A percentile compares a stretch with the other conserved stretches of the same genome.
These are phyloP conservation scores for Alectoris magna DNA, from an alignment of 2,797 vertebrate species.

Conservation along the genomic window DNA sequence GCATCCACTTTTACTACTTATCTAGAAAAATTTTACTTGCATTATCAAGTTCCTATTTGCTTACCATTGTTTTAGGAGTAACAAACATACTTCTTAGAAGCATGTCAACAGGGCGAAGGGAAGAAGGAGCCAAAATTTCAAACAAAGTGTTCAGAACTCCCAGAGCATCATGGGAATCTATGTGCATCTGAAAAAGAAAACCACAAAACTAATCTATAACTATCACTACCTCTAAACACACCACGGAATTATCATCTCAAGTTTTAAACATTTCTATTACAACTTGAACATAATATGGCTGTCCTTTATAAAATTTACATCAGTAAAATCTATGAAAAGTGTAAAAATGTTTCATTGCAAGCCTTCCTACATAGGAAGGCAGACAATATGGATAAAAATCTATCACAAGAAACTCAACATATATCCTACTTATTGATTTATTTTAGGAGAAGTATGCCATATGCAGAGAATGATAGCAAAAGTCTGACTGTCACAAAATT, in stretches of 20 bases:
- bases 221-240: neutral
- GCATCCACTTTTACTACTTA: neutral
- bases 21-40: neutral
- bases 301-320: neutral
- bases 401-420: neutral
- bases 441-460: neutral
- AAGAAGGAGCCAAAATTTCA: constrained; percentile 96
- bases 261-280: neutral
- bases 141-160: constrained; percentile 96
- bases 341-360: neutral
- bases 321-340: neutral
- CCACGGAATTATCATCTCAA: neutral
- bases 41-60: constrained; percentile 5
- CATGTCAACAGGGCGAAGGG: constrained; percentile 97
- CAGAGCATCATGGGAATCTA: constrained; percentile 95
- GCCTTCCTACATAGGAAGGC: neutral
- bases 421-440: neutral
- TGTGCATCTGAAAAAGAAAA: constrained; percentile 87
- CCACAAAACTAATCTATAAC: neutral
- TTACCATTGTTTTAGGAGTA: constrained; percentile 93
- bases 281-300: neutral
- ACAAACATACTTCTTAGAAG: constrained; percentile 97
- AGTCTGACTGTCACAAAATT: neutral
- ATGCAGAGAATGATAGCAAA: neutral
- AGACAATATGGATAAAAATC: neutral